Percentiles rank a stretch among this genome's conserved stretches.
Conservation (phyloP, 2,888 invertebrate genomes). For the Schrankia costaestrigalis region DNA sequence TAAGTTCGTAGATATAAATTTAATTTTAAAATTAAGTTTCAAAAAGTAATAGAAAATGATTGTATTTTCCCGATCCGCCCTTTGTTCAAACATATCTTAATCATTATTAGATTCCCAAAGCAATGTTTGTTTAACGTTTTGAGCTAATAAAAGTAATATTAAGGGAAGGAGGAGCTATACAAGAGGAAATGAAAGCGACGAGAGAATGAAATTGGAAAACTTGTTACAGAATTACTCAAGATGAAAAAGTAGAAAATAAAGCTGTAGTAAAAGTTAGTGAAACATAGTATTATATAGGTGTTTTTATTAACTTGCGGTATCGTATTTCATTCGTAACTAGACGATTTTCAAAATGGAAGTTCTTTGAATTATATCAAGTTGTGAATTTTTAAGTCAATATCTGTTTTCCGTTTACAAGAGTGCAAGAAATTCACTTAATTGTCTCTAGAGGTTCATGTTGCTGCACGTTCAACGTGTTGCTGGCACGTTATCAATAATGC, state of each 20-base stretch:
- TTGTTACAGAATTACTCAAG: conserved; percentile 75
- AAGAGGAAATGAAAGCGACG: conserved; percentile 76
- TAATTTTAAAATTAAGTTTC: conserved; percentile 3
- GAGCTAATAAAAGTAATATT: conserved; percentile 78
- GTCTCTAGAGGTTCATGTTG: no score
- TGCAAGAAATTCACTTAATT: no score
- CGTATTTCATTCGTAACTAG: conserved; percentile 29
- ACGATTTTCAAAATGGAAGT: conserved; percentile 10
- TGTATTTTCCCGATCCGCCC: conserved; percentile 32
- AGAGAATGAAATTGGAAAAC: conserved; percentile 80
- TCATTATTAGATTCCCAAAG: conserved; percentile 67
- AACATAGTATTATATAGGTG: conserved; percentile 40
- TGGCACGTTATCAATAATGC: no score
- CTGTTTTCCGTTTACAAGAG: no score
- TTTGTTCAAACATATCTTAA: conserved; percentile 58
- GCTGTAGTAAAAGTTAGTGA: conserved; percentile 60
- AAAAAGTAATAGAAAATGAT: conserved; percentile 10
- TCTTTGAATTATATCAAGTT: no score
- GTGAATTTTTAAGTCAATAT: no score
- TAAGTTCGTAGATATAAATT: not conserved
- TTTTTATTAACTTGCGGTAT: conserved; percentile 41
- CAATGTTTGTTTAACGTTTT: conserved; percentile 78
- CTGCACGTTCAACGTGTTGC: no score
- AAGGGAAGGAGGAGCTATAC: conserved; percentile 60
- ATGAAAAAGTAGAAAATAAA: conserved; percentile 71